phyloP scores from a whole-genome alignment of 1,140 invertebrate species.

The Zaprionus ornatus region DNA sequence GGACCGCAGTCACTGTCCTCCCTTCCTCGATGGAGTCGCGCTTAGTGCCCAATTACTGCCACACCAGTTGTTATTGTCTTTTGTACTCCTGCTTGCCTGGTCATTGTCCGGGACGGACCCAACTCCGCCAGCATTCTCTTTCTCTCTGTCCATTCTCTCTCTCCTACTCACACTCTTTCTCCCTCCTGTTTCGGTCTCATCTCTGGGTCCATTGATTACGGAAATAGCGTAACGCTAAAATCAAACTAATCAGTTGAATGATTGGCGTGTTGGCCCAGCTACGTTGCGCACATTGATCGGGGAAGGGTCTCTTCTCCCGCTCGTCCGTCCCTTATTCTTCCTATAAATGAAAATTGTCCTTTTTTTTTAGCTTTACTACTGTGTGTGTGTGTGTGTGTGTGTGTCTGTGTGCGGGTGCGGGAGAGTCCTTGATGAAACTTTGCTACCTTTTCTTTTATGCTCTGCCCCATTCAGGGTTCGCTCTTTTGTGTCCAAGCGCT shows the following conservation, averaged over 20 bases:
- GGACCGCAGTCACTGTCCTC: background rate
- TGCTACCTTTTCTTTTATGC: conserved; percentile 55
- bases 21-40: background rate
- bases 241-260: conserved; percentile 81
- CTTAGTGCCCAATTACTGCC: conserved; percentile 64
- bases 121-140: conserved; percentile 18
- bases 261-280: conserved; percentile 63
- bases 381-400: background rate
- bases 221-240: conserved; percentile 73
- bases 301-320: too few relatives aligned
- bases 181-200: conserved; percentile 4
- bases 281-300: conserved; percentile 37
- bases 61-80: conserved; percentile 64
- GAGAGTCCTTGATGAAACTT: conserved; percentile 40
- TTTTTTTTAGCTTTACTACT: conserved; percentile 10
- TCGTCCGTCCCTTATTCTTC: background rate
- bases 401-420: background rate
- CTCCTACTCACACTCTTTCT: background rate
- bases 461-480: conserved; percentile 19
- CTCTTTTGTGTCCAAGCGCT: conserved; percentile 38
- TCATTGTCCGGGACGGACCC: conserved; percentile 17
- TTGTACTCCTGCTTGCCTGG: background rate
- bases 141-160: background rate
- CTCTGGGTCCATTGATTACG: conserved; percentile 54
- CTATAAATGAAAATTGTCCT: conserved; percentile 63